These are phyloP conservation scores for Dione vanillae DNA, from an alignment of 2,888 invertebrate genomes.

Conservation along the genomic window DNA sequence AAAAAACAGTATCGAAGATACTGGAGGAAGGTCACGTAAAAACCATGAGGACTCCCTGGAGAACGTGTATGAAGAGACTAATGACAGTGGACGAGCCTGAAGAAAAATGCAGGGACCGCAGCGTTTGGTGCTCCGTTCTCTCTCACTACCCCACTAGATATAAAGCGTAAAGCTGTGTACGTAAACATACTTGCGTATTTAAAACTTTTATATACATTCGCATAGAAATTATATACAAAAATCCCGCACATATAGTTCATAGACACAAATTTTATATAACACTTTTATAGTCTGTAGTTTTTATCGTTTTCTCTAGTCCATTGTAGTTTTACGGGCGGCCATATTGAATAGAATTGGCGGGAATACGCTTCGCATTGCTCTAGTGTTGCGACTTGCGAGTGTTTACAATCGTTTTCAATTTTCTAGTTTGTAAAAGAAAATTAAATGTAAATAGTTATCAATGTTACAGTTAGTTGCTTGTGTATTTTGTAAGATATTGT, in stretches of 20 bases:
- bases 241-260: background rate
- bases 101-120: too few relatives aligned
- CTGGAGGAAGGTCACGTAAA: too few relatives aligned
- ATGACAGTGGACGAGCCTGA: too few relatives aligned
- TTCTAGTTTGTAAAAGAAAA: slow-evolving; percentile 23
- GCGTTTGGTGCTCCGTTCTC: too few relatives aligned
- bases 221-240: slow-evolving; percentile 5
- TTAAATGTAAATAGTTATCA: slow-evolving; percentile 13
- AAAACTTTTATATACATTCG: too few relatives aligned
- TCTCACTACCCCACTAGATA: too few relatives aligned
- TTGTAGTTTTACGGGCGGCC: slow-evolving; percentile 72
- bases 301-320: slow-evolving; percentile 67
- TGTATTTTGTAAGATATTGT: background rate
- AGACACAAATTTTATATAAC: slow-evolving; percentile 28
- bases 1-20: too few relatives aligned
- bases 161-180: too few relatives aligned
- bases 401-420: slow-evolving; percentile 31
- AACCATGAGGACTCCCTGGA: too few relatives aligned
- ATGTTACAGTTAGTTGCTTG: background rate
- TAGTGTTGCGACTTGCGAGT: slow-evolving; percentile 32
- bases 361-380: slow-evolving; percentile 54
- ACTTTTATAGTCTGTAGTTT: slow-evolving; percentile 49
- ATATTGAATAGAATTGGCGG: slow-evolving; percentile 77
- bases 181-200: background rate
- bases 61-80: too few relatives aligned